Conservation (phyloP, 2,888 invertebrate species). For the Habrosyne pyritoides region DNA sequence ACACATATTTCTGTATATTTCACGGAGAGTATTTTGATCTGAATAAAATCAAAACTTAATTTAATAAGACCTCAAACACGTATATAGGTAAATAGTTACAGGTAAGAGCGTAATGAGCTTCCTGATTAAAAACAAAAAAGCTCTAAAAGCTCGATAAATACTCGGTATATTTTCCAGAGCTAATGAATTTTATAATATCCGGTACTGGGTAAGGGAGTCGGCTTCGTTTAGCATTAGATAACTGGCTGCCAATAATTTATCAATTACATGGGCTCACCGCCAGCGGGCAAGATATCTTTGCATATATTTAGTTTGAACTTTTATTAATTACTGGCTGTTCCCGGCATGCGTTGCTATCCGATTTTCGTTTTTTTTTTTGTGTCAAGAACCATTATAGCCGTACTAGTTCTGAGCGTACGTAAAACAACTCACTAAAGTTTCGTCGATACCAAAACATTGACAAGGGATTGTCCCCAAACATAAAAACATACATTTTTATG, state of each 20-base stretch:
- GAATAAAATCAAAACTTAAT: too few relatives aligned
- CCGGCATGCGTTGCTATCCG: too few relatives aligned
- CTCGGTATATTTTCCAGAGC: constrained; percentile 41
- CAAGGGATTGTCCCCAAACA: too few relatives aligned
- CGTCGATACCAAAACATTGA: too few relatives aligned
- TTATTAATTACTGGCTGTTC: too few relatives aligned
- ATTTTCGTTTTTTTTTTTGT: too few relatives aligned
- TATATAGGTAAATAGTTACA: neutral
- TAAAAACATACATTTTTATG: too few relatives aligned
- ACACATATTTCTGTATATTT: too few relatives aligned
- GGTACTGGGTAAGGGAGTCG: constrained; percentile 33
- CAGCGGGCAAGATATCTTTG: neutral
- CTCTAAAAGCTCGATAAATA: constrained; percentile 32
- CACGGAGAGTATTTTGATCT: too few relatives aligned
- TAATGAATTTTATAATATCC: constrained; percentile 51
- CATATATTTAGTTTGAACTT: neutral
- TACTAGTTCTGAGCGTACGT: too few relatives aligned
- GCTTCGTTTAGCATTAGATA: constrained; percentile 6
- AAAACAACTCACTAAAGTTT: too few relatives aligned
- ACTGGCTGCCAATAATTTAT: constrained; percentile 4
- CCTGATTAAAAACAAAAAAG: neutral
- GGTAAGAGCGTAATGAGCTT: neutral
- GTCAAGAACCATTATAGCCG: too few relatives aligned
- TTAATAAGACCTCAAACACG: neutral
- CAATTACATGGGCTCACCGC: neutral